Evolutionary conservation across 2,888 invertebrate species (phyloP), one percentile per base, ranked within the genome.

Genomic region (Magallana nippona): DNA sequence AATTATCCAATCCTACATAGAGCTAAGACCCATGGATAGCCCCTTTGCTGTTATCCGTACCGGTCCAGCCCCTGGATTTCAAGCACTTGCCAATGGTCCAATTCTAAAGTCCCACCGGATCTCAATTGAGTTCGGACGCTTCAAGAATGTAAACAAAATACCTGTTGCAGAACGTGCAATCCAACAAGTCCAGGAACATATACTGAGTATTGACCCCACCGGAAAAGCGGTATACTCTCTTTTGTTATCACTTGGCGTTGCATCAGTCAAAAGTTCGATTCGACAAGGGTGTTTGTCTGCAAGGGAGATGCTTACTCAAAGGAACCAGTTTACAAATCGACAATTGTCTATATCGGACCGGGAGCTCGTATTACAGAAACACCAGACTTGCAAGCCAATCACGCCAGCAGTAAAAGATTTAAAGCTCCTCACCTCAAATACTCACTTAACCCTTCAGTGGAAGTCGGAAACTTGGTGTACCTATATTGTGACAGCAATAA

Each of bases 1-100:
- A 10, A 56, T 88, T 0, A 55, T 85, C 19, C 81, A 77, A n/a
- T 78, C 86, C n/a, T 77, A 44, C n/a, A 22, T 81, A 2, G 81
- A 81, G 13, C 22, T 79, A n/a, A 27, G 77, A 19, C 82, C 82
- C 1, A 55, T 82, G 10, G 82, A 82, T 32, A 63, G 82, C 32
- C 82, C 82, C 8, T 71, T 10, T 15, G 77, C 77, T 3, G 57
- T 82, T 17, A 56, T 82, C 17, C 57, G 57, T 3, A 77, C 77
- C 13, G 78, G 78, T 57, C 82, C 77, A 10, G 77, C 77, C n/a
- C 82, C 78, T 3, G 82, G 82, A 2, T 82, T 77, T 19, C 22
- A 22, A 15, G 17, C 82, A 2, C 77, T 82, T 22, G 55, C 17
- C 2, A 56, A 82, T 10, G 82, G 77, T 19, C 17, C n/a, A 15